Evolutionary conservation across 2,797 vertebrate species (phyloP).

Genomic region (Enteromius mattozi): DNA sequence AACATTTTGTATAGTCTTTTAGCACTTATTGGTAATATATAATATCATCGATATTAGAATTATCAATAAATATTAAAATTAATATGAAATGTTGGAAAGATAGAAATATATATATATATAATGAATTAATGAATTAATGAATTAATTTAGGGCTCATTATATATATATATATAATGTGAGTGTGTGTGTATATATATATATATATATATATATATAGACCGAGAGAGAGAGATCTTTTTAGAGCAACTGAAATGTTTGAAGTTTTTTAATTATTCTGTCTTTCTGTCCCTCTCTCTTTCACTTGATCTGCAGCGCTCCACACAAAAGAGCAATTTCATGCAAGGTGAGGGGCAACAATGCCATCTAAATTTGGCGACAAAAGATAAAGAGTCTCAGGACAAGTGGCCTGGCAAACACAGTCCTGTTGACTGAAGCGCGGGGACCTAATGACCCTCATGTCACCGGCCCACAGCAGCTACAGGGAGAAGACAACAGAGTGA

Average conservation of each 20-base stretch:
- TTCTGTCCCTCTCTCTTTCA: background rate
- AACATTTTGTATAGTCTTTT: no score
- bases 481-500: slow-evolving; percentile 63
- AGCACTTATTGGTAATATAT: no score
- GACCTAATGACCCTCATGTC: slow-evolving; percentile 71
- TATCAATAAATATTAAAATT: no score
- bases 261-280: background rate
- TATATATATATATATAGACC: background rate
- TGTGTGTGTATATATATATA: background rate
- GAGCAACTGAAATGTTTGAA: background rate
- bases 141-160: no score
- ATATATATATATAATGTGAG: background rate
- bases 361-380: slow-evolving; percentile 70
- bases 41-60: no score
- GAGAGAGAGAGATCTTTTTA: background rate
- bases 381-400: slow-evolving; percentile 74
- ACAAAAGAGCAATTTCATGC: slow-evolving; percentile 39
- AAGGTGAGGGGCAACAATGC: slow-evolving; percentile 65
- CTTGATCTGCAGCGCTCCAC: slow-evolving; percentile 22
- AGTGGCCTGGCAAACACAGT: slow-evolving; percentile 73
- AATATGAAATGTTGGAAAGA: no score
- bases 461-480: slow-evolving; percentile 60
- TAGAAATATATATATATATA: background rate
- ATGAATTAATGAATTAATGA: no score
- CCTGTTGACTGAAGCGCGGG: slow-evolving; percentile 76